phyloP scores from a whole-genome alignment of 1,140 invertebrate species.

The Aphelinus certus region DNA sequence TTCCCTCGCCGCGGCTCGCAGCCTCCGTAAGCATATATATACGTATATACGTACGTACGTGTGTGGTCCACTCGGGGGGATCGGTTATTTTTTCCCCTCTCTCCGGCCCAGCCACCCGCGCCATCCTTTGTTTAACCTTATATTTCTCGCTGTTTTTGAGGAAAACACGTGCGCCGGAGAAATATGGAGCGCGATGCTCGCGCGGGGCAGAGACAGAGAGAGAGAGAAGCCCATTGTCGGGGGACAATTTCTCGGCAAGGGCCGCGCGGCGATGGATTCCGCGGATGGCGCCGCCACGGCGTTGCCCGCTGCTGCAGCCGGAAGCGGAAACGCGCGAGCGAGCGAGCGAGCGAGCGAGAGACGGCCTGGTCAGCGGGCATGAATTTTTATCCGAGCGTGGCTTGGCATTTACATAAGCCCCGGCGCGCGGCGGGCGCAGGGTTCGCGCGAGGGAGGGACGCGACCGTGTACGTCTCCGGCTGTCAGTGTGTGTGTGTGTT shows the following conservation, averaged over 20 bases:
- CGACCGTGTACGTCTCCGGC: no score
- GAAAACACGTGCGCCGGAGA: not conserved
- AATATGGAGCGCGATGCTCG: not conserved
- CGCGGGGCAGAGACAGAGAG: not conserved
- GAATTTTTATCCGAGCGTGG: constrained; percentile 58
- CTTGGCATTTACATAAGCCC: constrained; percentile 62
- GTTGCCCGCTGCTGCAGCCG: no score
- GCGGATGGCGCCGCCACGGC: no score
- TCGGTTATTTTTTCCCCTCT: constrained; percentile 43
- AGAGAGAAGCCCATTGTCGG: no score
- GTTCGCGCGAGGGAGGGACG: not conserved
- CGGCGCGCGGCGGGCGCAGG: constrained; percentile 19
- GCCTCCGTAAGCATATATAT: no score
- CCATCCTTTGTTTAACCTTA: constrained; percentile 44
- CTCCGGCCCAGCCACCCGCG: constrained; percentile 24
- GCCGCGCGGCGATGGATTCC: no score
- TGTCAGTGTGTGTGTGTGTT: constrained; percentile 38
- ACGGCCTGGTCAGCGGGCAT: constrained; percentile 44
- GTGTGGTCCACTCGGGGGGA: constrained; percentile 58
- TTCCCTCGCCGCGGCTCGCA: constrained; percentile 38
- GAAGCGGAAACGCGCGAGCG: no score
- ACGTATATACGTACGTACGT: constrained; percentile 44
- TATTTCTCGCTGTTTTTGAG: constrained; percentile 42
- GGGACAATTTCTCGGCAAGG: no score
- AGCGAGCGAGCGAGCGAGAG: no score